Evolutionary conservation across 1,140 invertebrate species (phyloP).

Genomic region (Oncopodura yosiiana): DNA sequence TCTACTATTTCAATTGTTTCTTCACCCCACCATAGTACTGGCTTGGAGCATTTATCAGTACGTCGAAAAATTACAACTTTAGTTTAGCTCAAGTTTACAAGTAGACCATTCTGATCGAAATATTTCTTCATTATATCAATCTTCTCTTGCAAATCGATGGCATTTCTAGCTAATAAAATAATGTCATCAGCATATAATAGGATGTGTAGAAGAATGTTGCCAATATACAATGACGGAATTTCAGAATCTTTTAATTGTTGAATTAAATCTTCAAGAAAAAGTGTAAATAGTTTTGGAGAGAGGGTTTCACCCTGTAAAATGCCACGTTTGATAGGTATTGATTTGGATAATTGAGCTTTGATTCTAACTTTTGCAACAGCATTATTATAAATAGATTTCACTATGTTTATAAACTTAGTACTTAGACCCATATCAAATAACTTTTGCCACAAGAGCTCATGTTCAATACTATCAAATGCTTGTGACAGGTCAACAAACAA

Average conservation of each 20-base stretch:
- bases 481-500: conserved; percentile 33
- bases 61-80: no score
- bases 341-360: not conserved
- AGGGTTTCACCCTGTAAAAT: conserved; percentile 35
- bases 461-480: conserved; percentile 35
- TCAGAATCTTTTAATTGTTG: not conserved
- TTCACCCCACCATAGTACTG: no score
- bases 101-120: no score
- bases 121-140: no score
- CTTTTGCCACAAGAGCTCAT: conserved; percentile 30
- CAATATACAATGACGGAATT: no score
- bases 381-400: conserved; percentile 28
- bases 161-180: no score
- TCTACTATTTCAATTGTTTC: no score
- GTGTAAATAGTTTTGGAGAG: conserved; percentile 27
- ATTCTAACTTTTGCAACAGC: conserved; percentile 19
- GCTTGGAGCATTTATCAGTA: no score
- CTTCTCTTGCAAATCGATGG: no score
- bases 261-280: conserved; percentile 30
- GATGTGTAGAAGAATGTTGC: no score
- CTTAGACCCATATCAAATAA: conserved; percentile 31
- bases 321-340: conserved; percentile 14
- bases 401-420: conserved; percentile 29
- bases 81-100: no score
- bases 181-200: no score